These are phyloP conservation scores for Tokudaia tokunoshimensis DNA, from an alignment of 2,797 vertebrate genomes.

Conservation along the genomic window DNA sequence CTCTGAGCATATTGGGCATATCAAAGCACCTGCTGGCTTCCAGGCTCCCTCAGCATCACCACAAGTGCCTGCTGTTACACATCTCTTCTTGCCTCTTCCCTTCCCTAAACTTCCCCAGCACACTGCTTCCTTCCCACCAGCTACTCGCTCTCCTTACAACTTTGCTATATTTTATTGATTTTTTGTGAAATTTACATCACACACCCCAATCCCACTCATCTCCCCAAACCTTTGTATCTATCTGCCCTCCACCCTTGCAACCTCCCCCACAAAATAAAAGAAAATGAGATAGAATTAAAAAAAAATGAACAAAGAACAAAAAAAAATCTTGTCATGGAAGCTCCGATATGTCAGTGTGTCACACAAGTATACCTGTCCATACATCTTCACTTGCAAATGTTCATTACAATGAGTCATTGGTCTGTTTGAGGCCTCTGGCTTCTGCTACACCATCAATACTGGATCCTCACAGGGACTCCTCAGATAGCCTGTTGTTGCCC, in stretches of 20 bases:
- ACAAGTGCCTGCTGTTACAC: not conserved
- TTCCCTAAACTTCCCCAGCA: not conserved
- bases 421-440: not conserved
- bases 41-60: not conserved
- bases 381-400: not conserved
- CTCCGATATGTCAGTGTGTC: not conserved
- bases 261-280: not conserved
- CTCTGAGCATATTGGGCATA: not conserved
- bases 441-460: not conserved
- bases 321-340: not conserved
- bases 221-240: not conserved
- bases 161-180: not conserved
- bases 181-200: not conserved
- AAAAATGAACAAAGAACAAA: not conserved
- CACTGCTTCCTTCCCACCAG: not conserved
- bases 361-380: not conserved
- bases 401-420: not conserved
- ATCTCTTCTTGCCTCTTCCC: not conserved
- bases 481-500: not conserved
- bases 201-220: not conserved
- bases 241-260: not conserved
- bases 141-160: not conserved
- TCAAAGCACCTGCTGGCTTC: not conserved
- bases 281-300: not conserved
- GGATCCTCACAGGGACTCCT: not conserved